These are phyloP conservation scores for Chiloscyllium plagiosum DNA, from an alignment of 2,113 vertebrate genomes.

Conservation along the genomic window DNA sequence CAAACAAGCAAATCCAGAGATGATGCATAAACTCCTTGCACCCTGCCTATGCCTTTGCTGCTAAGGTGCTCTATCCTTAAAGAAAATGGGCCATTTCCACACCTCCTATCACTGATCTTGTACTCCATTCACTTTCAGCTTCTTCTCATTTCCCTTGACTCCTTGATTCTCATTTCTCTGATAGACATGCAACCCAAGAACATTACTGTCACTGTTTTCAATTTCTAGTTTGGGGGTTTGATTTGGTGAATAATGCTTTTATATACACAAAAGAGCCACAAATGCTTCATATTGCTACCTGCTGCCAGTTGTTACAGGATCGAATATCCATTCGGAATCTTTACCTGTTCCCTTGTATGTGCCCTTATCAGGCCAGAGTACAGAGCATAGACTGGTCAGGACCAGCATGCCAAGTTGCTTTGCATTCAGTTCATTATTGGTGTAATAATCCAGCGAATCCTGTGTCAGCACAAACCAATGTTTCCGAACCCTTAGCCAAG, in stretches of 20 bases:
- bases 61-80: not conserved
- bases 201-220: not conserved
- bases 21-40: not conserved
- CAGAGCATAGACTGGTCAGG: slow-evolving; percentile 87
- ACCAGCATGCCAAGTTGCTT: slow-evolving; percentile 78
- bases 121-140: not conserved
- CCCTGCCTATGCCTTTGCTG: not conserved
- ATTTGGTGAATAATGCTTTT: not conserved
- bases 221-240: not conserved
- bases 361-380: slow-evolving; percentile 88
- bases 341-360: slow-evolving; percentile 85
- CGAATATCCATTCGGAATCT: not conserved
- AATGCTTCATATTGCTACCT: not conserved
- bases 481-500: slow-evolving; percentile 80
- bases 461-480: slow-evolving; percentile 89
- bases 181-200: not conserved
- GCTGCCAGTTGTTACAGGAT: not conserved
- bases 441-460: slow-evolving; percentile 91
- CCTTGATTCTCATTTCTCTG: not conserved
- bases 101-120: not conserved
- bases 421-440: slow-evolving; percentile 71
- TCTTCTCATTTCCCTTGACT: not conserved
- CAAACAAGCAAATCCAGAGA: not conserved
- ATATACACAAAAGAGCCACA: not conserved
- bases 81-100: not conserved